Base-by-base conservation (phyloP, 2,888 invertebrate genomes). In the Diaphora mendica region DNA sequence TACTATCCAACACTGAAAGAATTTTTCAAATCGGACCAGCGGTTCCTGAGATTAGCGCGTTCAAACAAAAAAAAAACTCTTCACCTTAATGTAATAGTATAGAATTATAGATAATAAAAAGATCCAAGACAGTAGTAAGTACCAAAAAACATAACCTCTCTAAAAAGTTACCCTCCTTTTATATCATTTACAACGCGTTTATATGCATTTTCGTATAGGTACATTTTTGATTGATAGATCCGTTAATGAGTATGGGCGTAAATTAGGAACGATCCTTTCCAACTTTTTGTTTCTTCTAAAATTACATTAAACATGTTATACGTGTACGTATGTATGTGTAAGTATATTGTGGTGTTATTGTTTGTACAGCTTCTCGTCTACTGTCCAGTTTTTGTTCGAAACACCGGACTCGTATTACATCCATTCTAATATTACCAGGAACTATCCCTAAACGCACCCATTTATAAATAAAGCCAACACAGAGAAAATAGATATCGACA, bases 381-480 rank as follows among this genome's bases (percentile, higher is more conserved):
- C 59, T 64, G 33, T 64, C 68, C 48, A 23, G 35, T 44, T n/a
- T 35, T 44, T 35, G 23, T 51, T 30, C 64, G 64, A 70, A 74
- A 64, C 68, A 68, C 30, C 33, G 33, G 65, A 64, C 65, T 74
- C 71, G 55, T 71, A 71, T 70, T 68, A 70, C 30, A 7, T 8
- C 9, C 30, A 17, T 62, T 62, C 62, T 62, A 30, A 11, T 30
- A 30, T 62, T 62, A 17, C 62, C 62, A 62, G 62, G 62, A 30
- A 62, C 30, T 62, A 30, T 30, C 17, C 62, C 26, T 5, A 30
- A 62, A 62, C 8, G 62, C 62, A 15, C 59, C 15, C 30, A 62
- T 62, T 30, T 62, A 17, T n/a, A 59, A 26, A 26, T 26, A 26
- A 26, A 59, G 15, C 3, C 13, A 26, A 59, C 26, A 26, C 59